These are phyloP conservation scores for Heterodera filipjevi DNA, from an alignment of 2,888 invertebrate genomes.

Conservation along the genomic window DNA sequence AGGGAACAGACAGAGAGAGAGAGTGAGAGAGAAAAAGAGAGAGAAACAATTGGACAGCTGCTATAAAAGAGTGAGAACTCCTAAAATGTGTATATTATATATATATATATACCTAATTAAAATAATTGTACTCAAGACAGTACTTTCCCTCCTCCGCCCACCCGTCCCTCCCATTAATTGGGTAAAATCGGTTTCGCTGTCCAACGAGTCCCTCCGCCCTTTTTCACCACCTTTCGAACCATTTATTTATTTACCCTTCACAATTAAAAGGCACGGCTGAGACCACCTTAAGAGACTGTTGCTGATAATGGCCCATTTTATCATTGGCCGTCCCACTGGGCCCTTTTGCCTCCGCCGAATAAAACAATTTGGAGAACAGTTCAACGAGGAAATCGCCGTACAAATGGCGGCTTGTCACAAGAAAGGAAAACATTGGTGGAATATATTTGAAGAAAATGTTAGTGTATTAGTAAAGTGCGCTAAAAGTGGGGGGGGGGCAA, in stretches of 20 bases:
- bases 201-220: not conserved
- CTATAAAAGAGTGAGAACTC: too few species aligned
- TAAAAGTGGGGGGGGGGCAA: not conserved
- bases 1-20: too few species aligned
- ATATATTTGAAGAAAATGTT: not conserved
- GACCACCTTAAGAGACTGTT: constrained; percentile 17
- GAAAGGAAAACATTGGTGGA: constrained; percentile 35
- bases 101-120: too few species aligned
- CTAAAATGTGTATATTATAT: too few species aligned
- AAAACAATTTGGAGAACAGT: constrained; percentile 41
- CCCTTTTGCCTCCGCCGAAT: constrained; percentile 29
- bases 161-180: too few species aligned
- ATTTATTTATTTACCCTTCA: not conserved
- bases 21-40: too few species aligned
- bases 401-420: constrained; percentile 38
- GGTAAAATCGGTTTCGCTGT: too few species aligned
- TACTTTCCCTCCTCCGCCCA: too few species aligned
- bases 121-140: too few species aligned
- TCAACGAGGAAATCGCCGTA: constrained; percentile 47
- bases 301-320: constrained; percentile 1
- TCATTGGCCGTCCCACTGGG: constrained; percentile 26
- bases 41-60: too few species aligned
- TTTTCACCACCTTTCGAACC: not conserved
- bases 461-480: not conserved
- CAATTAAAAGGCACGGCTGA: not conserved